Percentiles rank a stretch among this genome's conserved stretches.
phyloP scores from a whole-genome alignment of 2,888 invertebrate genomes.

The Venustoraphidia nigricollis region DNA sequence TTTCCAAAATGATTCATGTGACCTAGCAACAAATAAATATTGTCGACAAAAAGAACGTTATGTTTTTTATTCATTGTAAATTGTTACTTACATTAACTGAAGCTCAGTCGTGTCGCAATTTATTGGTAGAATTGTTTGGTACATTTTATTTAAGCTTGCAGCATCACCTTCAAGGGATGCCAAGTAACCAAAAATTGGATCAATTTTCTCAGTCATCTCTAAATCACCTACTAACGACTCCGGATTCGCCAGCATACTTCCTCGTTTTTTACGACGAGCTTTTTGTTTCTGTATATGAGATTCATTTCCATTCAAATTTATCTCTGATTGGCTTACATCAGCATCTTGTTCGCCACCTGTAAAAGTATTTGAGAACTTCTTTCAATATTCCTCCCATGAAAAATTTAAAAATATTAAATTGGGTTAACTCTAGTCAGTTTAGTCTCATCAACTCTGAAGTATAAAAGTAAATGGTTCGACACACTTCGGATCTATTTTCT shows the following conservation, averaged over 20 bases:
- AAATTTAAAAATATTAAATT: too few relatives aligned
- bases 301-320: too few relatives aligned
- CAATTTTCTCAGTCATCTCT: conserved; percentile 18
- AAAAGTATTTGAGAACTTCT: too few relatives aligned
- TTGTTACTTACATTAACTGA: conserved; percentile 26
- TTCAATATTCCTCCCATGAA: too few relatives aligned
- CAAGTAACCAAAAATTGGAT: conserved; percentile 44
- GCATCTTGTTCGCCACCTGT: too few relatives aligned
- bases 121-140: conserved; percentile 40
- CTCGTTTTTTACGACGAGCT: not conserved
- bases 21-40: conserved; percentile 12
- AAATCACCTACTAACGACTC: not conserved
- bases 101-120: conserved; percentile 29
- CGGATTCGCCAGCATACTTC: not conserved
- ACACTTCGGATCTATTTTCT: too few relatives aligned
- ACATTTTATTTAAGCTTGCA: conserved; percentile 41
- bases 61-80: conserved; percentile 10
- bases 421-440: too few relatives aligned
- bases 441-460: too few relatives aligned
- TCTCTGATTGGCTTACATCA: too few relatives aligned
- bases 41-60: conserved; percentile 22
- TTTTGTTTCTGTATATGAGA: too few relatives aligned
- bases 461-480: too few relatives aligned
- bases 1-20: conserved; percentile 10
- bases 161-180: conserved; percentile 43